Conservation (phyloP, 2,888 invertebrate species). For the Heteromyza rotundicornis region DNA sequence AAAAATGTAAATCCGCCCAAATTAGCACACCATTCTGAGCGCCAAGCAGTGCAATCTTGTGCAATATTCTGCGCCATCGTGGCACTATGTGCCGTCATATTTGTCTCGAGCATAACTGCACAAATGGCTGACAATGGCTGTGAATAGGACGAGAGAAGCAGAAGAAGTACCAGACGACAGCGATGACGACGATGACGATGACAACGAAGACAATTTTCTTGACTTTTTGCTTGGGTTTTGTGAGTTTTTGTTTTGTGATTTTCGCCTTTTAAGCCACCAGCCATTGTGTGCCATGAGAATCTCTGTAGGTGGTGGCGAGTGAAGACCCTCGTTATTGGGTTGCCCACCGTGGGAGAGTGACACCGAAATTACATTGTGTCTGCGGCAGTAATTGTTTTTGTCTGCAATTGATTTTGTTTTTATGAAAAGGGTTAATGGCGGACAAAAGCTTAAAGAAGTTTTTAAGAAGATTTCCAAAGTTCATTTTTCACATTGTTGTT, state of each 20-base stretch:
- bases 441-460: no score
- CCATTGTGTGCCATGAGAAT: not conserved
- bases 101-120: not conserved
- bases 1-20: no score
- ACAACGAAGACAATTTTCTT: not conserved
- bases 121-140: not conserved
- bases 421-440: constrained; percentile 1
- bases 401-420: not conserved
- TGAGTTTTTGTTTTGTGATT: not conserved
- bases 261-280: not conserved
- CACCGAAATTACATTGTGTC: not conserved
- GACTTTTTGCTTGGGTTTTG: not conserved
- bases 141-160: no score
- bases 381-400: not conserved
- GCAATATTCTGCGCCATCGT: no score
- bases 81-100: not conserved
- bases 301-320: not conserved
- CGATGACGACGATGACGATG: no score
- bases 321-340: not conserved
- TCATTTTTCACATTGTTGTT: no score
- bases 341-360: not conserved
- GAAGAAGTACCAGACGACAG: no score
- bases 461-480: no score
- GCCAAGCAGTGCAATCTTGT: no score
- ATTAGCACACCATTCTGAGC: no score